Percentiles rank a stretch among this genome's conserved stretches.
These are phyloP conservation scores for Lynx canadensis DNA, from an alignment of 2,113 vertebrate genomes.

Conservation along the genomic window DNA sequence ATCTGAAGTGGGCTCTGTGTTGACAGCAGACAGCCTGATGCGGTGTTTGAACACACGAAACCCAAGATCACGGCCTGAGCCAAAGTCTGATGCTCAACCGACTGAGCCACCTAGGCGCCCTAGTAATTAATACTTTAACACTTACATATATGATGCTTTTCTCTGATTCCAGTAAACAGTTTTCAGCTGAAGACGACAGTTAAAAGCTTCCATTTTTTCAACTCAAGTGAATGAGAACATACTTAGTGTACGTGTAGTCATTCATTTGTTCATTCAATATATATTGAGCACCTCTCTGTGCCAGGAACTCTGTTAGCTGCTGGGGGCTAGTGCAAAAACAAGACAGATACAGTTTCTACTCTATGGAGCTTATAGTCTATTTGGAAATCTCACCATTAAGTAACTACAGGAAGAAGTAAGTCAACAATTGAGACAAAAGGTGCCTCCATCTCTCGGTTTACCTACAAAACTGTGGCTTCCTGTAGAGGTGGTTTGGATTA, in stretches of 20 bases:
- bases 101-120: too few relatives aligned
- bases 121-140: background rate
- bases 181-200: conserved; percentile 13
- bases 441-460: background rate
- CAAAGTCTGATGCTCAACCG: too few relatives aligned
- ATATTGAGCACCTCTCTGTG: background rate
- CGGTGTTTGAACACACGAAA: too few relatives aligned
- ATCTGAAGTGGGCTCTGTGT: too few relatives aligned
- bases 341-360: background rate
- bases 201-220: background rate
- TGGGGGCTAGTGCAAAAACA: background rate
- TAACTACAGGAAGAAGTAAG: background rate
- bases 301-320: background rate
- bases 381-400: background rate
- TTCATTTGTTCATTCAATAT: conserved; percentile 4
- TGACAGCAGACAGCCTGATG: too few relatives aligned
- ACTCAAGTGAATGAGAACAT: background rate
- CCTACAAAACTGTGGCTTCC: background rate
- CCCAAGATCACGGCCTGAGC: too few relatives aligned
- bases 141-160: background rate
- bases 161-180: background rate
- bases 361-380: background rate
- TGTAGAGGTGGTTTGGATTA: background rate
- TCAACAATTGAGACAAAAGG: background rate
- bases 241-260: conserved; percentile 15